Evolutionary conservation across 2,888 invertebrate species (phyloP).

Genomic region (Noctua janthina): DNA sequence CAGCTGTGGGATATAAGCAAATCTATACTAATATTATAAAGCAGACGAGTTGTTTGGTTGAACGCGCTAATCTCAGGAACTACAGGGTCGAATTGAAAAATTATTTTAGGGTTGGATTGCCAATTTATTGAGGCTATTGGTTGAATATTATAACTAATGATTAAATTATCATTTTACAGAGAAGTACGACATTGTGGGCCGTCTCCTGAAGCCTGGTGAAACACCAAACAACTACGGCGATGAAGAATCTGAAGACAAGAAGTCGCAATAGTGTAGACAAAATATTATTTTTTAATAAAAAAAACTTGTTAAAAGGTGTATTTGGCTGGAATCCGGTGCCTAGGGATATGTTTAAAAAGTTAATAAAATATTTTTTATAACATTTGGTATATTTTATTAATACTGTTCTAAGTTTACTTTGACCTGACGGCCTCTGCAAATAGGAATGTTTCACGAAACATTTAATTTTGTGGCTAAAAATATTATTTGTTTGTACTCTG

Average conservation of each 20-base stretch:
- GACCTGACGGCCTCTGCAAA: constrained; percentile 34
- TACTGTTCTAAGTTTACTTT: constrained; percentile 42
- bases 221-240: constrained; percentile 82
- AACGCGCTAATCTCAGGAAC: too few species aligned
- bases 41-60: too few species aligned
- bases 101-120: too few species aligned
- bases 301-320: constrained; percentile 62
- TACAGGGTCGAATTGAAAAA: too few species aligned
- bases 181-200: constrained; percentile 87
- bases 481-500: constrained; percentile 28
- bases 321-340: constrained; percentile 64
- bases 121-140: too few species aligned
- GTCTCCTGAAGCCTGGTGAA: constrained; percentile 85
- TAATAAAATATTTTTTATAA: constrained; percentile 70
- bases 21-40: too few species aligned
- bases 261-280: constrained; percentile 75
- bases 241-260: constrained; percentile 85
- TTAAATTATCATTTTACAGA: constrained; percentile 76
- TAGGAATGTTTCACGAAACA: constrained; percentile 11
- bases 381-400: constrained; percentile 36
- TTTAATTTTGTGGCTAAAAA: constrained; percentile 34
- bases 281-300: constrained; percentile 14
- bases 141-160: constrained; percentile 4
- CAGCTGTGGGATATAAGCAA: not conserved
- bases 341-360: constrained; percentile 64